Base-by-base conservation (phyloP, 2,797 vertebrate genomes). In the Chelidonichthys spinosus region DNA sequence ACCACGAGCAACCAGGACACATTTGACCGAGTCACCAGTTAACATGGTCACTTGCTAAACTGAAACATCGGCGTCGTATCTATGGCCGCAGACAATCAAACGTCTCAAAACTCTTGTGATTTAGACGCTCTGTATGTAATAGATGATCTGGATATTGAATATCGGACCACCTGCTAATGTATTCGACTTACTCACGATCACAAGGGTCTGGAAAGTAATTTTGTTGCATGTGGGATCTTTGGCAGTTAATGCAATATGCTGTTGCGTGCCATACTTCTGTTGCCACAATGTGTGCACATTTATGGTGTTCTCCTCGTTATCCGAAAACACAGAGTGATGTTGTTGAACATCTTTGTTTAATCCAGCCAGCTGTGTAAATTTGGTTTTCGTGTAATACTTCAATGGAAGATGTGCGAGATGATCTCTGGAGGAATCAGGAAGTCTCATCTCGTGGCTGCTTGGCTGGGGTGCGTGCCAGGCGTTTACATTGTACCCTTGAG, bases 401-500 rank as follows among this genome's bases (percentile, higher is more conserved):
- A 53, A 32, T 39, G 11, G 44, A 64, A 74, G 40, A 69, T 49
- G 5, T 15, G 6, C 7, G 9, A 17, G 32, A 40, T 6, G 4
- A 0, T 74, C 55, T 54, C 43, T 44, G 1, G 40, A 74, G 66
- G 49, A 65, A 59, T 74, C 43, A 35, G 40, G 42, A 63, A 14
- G 50, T 71, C 42, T 74, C 2, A 32, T 64, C 63, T 75, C 11
- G 5, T 37, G 47, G 52, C 66, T 64, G 69, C 71, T 67, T 14
- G 47, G 46, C 60, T 61, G 37, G 47, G 0, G 1, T 52, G 58
- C 61, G 66, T 39, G 42, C 43, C 70, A 55, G 50, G 37, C 50
- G 4, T 77, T 76, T 75, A 36, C 69, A 77, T 65, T 54, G 63
- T 35, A 70, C 74, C 69, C 63, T 55, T 39, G 82, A 83, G 78